A percentile compares a stretch with the other conserved stretches of the same genome.
phyloP scores from a whole-genome alignment of 2,113 vertebrate species.

The Misgurnus mizolepis region DNA sequence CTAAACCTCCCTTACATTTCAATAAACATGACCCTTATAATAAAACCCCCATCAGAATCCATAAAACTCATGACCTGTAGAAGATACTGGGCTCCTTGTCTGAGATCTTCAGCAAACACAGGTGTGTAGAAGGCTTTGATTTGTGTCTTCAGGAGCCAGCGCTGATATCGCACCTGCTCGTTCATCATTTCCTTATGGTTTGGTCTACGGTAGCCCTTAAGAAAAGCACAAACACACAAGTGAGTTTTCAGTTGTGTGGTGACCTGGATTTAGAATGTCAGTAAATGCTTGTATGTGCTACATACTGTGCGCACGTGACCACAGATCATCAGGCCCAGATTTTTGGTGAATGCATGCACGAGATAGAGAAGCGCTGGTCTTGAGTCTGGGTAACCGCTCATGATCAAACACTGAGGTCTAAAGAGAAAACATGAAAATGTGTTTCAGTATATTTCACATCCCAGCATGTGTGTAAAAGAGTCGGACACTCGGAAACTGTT shows the following conservation, averaged over 20 bases:
- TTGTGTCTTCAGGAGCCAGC: slow-evolving; percentile 90
- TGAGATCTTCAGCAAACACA: slow-evolving; percentile 88
- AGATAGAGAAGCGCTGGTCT: slow-evolving; percentile 92
- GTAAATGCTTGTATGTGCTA: not conserved
- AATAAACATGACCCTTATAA: too few species aligned
- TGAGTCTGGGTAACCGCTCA: slow-evolving; percentile 88
- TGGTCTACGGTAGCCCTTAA: slow-evolving; percentile 83
- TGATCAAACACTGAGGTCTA: slow-evolving; percentile 94
- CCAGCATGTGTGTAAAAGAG: not conserved
- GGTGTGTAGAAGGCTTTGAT: slow-evolving; percentile 93
- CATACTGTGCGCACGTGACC: slow-evolving; percentile 87
- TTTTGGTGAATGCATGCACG: slow-evolving; percentile 94
- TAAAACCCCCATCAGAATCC: too few species aligned
- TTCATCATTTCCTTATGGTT: slow-evolving; percentile 87
- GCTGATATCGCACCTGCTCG: slow-evolving; percentile 85
- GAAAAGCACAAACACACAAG: slow-evolving; percentile 12
- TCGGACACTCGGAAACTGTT: too few species aligned
- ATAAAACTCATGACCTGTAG: slow-evolving; percentile 79
- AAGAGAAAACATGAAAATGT: slow-evolving; percentile 37
- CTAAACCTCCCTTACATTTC: too few species aligned
- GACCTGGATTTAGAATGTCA: too few species aligned
- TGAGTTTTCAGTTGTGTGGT: not conserved
- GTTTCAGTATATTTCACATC: not conserved
- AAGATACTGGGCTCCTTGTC: slow-evolving; percentile 88
- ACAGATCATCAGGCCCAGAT: slow-evolving; percentile 94